phyloP scores from a whole-genome alignment of 2,113 vertebrate species.

The Micromys minutus region DNA sequence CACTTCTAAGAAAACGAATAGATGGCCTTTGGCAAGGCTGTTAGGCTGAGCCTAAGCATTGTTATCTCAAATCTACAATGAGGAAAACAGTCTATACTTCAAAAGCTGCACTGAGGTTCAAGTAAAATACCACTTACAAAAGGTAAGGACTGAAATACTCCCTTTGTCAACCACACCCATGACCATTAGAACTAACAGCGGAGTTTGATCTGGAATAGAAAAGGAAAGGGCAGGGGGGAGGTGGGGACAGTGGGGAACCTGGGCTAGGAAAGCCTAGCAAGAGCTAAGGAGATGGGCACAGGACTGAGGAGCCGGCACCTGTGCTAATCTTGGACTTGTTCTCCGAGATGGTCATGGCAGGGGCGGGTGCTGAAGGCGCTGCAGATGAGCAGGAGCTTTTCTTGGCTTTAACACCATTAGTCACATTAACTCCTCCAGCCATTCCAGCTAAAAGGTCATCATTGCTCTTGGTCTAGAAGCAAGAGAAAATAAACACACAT shows the following conservation, averaged over 20 bases:
- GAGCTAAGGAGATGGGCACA: neutral
- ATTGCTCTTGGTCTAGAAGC: slow-evolving; percentile 93
- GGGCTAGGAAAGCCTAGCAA: neutral
- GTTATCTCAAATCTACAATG: neutral
- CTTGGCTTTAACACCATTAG: slow-evolving; percentile 92
- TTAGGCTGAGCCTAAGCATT: neutral
- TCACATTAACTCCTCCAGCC: slow-evolving; percentile 88
- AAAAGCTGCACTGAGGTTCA: neutral
- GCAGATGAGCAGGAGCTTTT: slow-evolving; percentile 82
- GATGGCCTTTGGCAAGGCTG: neutral
- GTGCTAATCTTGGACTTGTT: slow-evolving; percentile 88
- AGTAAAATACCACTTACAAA: neutral
- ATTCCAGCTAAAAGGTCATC: slow-evolving; percentile 96
- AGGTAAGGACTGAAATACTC: neutral
- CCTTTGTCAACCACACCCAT: neutral
- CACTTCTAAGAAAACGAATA: neutral
- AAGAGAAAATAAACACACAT: slow-evolving; percentile 36
- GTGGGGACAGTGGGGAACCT: no score
- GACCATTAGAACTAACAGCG: neutral
- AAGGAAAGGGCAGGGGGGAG: neutral
- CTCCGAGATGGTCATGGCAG: slow-evolving; percentile 85
- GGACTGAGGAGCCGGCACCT: slow-evolving; percentile 81
- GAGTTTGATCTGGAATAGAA: neutral
- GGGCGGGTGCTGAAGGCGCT: slow-evolving; percentile 80
- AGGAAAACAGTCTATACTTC: neutral